Evolutionary conservation across 2,888 invertebrate species (phyloP), one percentile per base, ranked within the genome.

Genomic region (Cerastis leucographa): DNA sequence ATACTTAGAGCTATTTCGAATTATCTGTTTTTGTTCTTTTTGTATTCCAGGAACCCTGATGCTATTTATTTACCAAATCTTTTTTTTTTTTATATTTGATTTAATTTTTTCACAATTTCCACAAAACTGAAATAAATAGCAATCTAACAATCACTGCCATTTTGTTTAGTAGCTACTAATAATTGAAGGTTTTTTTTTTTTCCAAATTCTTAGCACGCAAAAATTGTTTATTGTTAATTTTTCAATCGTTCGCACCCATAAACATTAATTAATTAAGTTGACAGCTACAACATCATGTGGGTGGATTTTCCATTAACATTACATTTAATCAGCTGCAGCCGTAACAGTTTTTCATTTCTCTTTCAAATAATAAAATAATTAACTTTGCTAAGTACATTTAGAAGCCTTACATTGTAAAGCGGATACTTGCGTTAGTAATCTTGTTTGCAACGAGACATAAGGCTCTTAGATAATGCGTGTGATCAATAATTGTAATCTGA

Each of bases 361-460:
- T 70, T 83, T 75, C 62, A 81, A 81, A 74, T 81, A 81, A 65
- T 78, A 82, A 76, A 81, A 72, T 80, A 69, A 87, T 85, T 85
- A 83, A 56, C 83, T 81, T 80, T 64, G 83, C 76, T 86, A 83
- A 84, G 85, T 73, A 87, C 74, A 86, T 88, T 85, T 78, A 82
- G 92, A 92, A 93, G 81, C 93, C 92, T 76, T 90, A 90, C 76
- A 73, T 74, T 76, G 69, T 78, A 85, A 88, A 87, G 81, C 85
- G 84, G 89, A 86, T 87, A 88, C 86, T 83, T 85, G 80, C 78
- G 74, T 80, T 78, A 73, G 74, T 92, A 93, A 93, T 93, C 93
- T 89, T 89, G 89, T 93, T 93, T 89, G 86, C 84, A 87, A 85
- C 77, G 81, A 85, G 77, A 83, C 83, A 81, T 89, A 89, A 89